Evolutionary conservation across 2,888 invertebrate species (phyloP), one percentile per base, ranked within the genome.

Genomic region (Lissonota sp.): DNA sequence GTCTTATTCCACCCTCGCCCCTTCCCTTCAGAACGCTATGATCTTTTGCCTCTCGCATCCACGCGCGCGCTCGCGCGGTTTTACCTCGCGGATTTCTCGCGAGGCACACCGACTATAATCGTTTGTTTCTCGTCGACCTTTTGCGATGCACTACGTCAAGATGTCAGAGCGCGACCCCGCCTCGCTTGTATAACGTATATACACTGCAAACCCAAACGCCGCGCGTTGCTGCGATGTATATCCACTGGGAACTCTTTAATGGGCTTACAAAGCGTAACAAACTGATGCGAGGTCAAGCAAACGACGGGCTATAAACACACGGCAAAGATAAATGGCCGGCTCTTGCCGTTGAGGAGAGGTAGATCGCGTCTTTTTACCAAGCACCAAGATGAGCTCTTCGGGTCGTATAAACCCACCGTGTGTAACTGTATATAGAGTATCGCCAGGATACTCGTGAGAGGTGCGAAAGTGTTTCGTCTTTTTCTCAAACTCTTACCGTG

Each of bases 211-310:
- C 26, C 26, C 26, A 26, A 26, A 26, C 26, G 26, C 26, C 26
- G 26, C 26, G 26, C 26, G 26, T 26, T 26, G 26, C 60, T 5
- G 14, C 12, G 85, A 86, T 84, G 85, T 26, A 89, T 89, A 90
- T 91, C 88, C 90, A 91, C 90, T 90, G 90, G 90, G 81, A 90
- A 90, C 88, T 86, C 86, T 89, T 90, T 92, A 92, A 92, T 92
- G 91, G 92, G 91, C 91, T 91, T 90, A 92, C 92, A 92, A 92
- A 92, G 92, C 92, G 91, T 92, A 92, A 92, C 92, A 92, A 92
- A 92, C 91, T 91, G 91, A 91, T 91, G 91, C 90, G 90, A 91
- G 91, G 91, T 91, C 91, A 91, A 91, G 88, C 90, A 91, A 89
- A 91, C 88, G 91, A 92, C 90, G 91, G 90, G 91, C 91, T 91